These are phyloP conservation scores for Hephaestus fuliginosus DNA, from an alignment of 2,797 vertebrate species.

Conservation along the genomic window DNA sequence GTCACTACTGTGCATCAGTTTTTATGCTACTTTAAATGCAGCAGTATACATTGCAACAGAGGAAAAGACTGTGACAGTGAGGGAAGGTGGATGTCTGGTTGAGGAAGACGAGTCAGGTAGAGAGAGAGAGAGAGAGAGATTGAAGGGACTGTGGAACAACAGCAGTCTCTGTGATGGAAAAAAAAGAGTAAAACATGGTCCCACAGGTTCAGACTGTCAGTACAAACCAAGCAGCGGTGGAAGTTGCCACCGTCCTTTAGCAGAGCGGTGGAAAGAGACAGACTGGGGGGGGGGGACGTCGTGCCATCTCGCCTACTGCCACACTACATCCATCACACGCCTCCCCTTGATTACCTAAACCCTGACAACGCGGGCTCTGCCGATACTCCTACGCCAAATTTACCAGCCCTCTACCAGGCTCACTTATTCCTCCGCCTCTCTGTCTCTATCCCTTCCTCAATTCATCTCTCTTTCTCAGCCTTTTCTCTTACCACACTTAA, in stretches of 20 bases:
- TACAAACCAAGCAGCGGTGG: constrained; percentile 40
- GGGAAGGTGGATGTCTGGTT: constrained; percentile 3
- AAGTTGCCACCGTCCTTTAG: constrained; percentile 40
- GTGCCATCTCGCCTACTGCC: constrained; percentile 50
- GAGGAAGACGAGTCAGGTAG: background rate
- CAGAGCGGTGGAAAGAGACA: constrained; percentile 35
- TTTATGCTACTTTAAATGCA: constrained; percentile 22
- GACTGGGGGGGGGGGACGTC: constrained; percentile 3
- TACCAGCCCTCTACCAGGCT: constrained; percentile 46
- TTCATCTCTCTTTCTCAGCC: constrained; percentile 61
- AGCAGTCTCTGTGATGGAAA: constrained; percentile 12
- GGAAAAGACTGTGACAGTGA: constrained; percentile 3
- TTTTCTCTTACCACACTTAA: constrained; percentile 63
- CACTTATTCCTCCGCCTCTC: constrained; percentile 52
- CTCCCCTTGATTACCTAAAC: constrained; percentile 66
- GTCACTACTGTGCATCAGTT: constrained; percentile 30
- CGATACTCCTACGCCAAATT: constrained; percentile 64
- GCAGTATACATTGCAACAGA: background rate
- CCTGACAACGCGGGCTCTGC: constrained; percentile 50
- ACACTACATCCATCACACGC: constrained; percentile 71
- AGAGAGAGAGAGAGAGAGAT: background rate
- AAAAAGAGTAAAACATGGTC: constrained; percentile 26
- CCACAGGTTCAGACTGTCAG: constrained; percentile 46
- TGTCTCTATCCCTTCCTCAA: constrained; percentile 47
- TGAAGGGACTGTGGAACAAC: constrained; percentile 25